Evolutionary conservation across 2,797 vertebrate genomes (phyloP), one percentile per base, ranked within the genome.

Genomic region (Rhincodon typus): DNA sequence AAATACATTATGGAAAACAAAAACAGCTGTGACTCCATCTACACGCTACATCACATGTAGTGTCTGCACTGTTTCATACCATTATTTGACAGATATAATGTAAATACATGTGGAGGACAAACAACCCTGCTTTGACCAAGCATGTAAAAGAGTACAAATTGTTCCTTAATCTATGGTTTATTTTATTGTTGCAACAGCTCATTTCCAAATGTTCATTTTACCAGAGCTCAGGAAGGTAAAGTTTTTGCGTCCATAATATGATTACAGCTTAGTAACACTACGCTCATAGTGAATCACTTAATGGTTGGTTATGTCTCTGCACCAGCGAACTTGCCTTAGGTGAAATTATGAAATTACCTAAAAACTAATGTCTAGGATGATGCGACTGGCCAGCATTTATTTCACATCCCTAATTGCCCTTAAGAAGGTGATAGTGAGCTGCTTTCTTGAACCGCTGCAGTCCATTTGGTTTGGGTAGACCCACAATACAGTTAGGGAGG

Each of bases 11-110:
- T 4, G 57, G 30, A 62, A 46, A 84, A 90, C 87, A 90, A 30
- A 62, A 90, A 62, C 87, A 90, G 87, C 50, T 90, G 87, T 90
- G 87, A 62, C 87, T 90, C 87, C 50, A 90, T 19, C 12, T n/a
- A 13, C 87, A 88, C 46, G 13, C 57, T 62, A 62, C 57, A 62
- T 62, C 1, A 10, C 7, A 62, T 62, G 57, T 90, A 57, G 53
- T 50, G 17, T n/a, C 53, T 90, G 27, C 53, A 13, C 5, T 90
- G 34, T 62, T 90, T 34, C 42, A 2, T 46, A 42, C 23, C 19
- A 23, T 38, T 46, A 84, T 46, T 46, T 84, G 7, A 46, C 42
- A 46, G 82, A 46, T 46, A 90, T 3, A 90, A 90, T n/a, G 30
- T 90, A 90, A 90, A 57, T 62, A 90, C 17, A 62, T 62, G 27